Percentiles rank a stretch among this genome's conserved stretches.
These are phyloP conservation scores for Ailuropoda melanoleuca DNA, from an alignment of 2,113 vertebrate genomes.

Conservation along the genomic window DNA sequence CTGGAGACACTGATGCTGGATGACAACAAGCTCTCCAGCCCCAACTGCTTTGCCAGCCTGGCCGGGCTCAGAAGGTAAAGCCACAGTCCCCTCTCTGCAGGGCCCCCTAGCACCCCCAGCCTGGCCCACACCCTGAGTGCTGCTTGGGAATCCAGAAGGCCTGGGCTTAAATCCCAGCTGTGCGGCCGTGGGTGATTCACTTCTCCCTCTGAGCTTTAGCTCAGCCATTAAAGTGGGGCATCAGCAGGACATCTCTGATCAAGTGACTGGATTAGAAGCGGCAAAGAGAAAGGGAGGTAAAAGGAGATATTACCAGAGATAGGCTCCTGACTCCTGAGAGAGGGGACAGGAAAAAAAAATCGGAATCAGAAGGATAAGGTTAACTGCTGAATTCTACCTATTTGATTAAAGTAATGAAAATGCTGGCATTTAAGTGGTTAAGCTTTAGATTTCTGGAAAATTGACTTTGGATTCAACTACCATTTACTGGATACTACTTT, in stretches of 20 bases:
- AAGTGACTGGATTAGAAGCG: neutral
- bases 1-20: constrained; percentile 90
- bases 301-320: neutral
- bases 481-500: neutral
- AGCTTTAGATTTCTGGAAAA: constrained; percentile 24
- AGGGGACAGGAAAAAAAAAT: neutral
- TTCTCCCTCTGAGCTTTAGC: constrained; percentile 29
- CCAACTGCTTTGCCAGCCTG: constrained; percentile 86
- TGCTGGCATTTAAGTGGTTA: constrained; percentile 29
- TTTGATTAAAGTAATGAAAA: neutral
- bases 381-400: neutral
- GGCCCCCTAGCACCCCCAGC: neutral
- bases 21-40: constrained; percentile 87
- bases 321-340: neutral
- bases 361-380: neutral
- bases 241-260: constrained; percentile 6
- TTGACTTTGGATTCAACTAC: neutral
- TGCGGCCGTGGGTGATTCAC: neutral
- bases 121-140: neutral
- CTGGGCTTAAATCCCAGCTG: neutral
- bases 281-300: neutral
- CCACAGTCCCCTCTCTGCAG: neutral
- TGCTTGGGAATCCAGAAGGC: neutral
- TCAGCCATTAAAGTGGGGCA: neutral
- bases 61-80: constrained; percentile 86